phyloP scores from a whole-genome alignment of 2,888 invertebrate species.

The Zelleria hepariella region DNA sequence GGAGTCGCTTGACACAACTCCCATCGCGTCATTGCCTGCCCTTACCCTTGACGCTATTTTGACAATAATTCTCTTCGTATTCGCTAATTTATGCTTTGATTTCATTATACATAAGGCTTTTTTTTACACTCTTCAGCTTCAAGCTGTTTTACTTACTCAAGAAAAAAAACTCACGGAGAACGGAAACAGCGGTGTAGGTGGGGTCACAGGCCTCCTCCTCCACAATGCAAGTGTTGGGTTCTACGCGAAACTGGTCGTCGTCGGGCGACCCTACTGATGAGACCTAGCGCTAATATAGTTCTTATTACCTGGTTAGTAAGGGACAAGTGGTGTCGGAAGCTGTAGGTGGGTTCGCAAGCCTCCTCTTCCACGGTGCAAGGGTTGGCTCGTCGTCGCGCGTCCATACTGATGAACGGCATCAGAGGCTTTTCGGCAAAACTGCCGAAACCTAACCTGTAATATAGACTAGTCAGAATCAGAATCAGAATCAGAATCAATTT shows the following conservation, averaged over 20 bases:
- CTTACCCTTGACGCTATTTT: too few species aligned
- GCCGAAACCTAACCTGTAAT: constrained; percentile 77
- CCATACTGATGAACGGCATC: constrained; percentile 78
- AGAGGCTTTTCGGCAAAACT: constrained; percentile 85
- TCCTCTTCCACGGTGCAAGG: constrained; percentile 74
- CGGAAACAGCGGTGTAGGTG: constrained; percentile 87
- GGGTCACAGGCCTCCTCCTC: constrained; percentile 77
- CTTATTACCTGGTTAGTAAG: constrained; percentile 75
- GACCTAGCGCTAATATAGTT: neutral
- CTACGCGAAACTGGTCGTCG: too few species aligned
- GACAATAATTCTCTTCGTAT: neutral
- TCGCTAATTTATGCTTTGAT: too few species aligned
- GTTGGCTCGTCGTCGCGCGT: constrained; percentile 64
- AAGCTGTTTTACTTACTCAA: too few species aligned
- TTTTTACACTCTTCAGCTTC: too few species aligned
- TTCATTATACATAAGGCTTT: too few species aligned
- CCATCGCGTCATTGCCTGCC: too few species aligned
- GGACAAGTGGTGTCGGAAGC: constrained; percentile 82
- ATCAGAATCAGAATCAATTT: too few species aligned
- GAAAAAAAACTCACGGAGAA: too few species aligned
- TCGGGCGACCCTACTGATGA: constrained; percentile 64
- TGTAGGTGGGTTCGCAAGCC: constrained; percentile 83
- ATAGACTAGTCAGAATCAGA: neutral
- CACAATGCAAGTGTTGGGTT: constrained; percentile 75
- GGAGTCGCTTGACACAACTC: too few species aligned